These are phyloP conservation scores for Trachelus stipa DNA, from an alignment of 2,888 invertebrate genomes.

Conservation along the genomic window DNA sequence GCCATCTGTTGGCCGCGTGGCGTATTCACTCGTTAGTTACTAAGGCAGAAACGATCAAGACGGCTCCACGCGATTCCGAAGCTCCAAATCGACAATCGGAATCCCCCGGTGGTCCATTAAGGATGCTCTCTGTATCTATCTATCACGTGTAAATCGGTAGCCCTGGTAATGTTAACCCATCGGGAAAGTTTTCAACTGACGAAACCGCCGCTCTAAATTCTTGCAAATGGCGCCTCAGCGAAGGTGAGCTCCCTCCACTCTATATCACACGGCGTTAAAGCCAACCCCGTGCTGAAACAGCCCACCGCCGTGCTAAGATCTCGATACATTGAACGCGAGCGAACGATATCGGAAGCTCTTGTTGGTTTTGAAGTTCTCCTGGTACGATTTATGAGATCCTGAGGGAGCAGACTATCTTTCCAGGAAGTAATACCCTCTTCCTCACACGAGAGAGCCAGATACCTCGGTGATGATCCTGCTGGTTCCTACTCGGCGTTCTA, in stretches of 20 bases:
- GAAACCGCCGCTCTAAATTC: constrained; percentile 18
- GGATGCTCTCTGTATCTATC: constrained; percentile 38
- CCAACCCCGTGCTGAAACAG: not conserved
- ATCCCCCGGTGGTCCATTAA: constrained; percentile 45
- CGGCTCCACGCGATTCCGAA: constrained; percentile 11
- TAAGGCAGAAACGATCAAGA: not conserved
- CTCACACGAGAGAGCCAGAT: constrained; percentile 30
- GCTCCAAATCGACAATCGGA: constrained; percentile 36
- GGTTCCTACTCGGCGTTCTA: constrained; percentile 13
- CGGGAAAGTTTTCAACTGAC: constrained; percentile 20
- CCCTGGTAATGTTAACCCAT: constrained; percentile 27
- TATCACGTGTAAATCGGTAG: constrained; percentile 40
- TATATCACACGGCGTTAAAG: not conserved
- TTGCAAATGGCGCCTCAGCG: constrained; percentile 13
- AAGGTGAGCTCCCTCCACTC: constrained; percentile 1
- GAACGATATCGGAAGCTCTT: constrained; percentile 32
- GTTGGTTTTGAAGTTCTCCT: constrained; percentile 46
- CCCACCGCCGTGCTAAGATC: constrained; percentile 21
- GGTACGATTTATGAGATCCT: constrained; percentile 63
- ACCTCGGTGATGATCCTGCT: constrained; percentile 32
- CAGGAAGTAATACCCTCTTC: constrained; percentile 59
- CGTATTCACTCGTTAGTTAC: not conserved
- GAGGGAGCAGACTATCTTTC: constrained; percentile 58
- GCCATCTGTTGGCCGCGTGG: not conserved
- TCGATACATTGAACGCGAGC: constrained; percentile 28